Percentiles rank a stretch among this genome's conserved stretches.
phyloP scores from a whole-genome alignment of 1,140 invertebrate genomes.

The Papilio glaucus region DNA sequence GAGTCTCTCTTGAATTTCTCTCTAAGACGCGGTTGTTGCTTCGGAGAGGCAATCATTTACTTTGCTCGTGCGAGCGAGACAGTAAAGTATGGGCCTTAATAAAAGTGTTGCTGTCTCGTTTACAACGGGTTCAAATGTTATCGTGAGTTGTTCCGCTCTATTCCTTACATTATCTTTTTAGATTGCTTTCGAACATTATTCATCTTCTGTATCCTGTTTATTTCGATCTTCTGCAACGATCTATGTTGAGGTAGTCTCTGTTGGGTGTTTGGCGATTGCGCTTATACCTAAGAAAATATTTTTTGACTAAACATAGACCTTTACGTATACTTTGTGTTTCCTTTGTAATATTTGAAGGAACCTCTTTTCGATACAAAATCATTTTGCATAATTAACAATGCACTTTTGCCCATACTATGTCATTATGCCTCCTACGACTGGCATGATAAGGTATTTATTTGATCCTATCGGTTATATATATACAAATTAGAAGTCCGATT shows the following conservation, averaged over 20 bases:
- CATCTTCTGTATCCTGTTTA: slow-evolving; percentile 10
- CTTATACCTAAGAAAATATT: too few relatives aligned
- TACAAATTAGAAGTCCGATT: too few relatives aligned
- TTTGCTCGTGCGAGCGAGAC: slow-evolving; percentile 52
- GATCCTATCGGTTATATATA: too few relatives aligned
- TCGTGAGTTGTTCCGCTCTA: slow-evolving; percentile 26
- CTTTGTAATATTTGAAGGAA: too few relatives aligned
- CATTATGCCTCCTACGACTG: too few relatives aligned
- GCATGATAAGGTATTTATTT: too few relatives aligned
- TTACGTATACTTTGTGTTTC: too few relatives aligned
- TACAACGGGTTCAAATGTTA: slow-evolving; percentile 43
- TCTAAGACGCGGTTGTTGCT: slow-evolving; percentile 42
- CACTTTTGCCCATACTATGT: too few relatives aligned
- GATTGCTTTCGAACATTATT: slow-evolving; percentile 14
- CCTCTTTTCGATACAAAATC: too few relatives aligned
- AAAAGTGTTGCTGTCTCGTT: slow-evolving; percentile 53
- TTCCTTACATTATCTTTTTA: slow-evolving; percentile 28
- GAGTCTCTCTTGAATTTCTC: slow-evolving; percentile 45
- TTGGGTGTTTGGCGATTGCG: neutral
- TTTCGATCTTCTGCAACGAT: neutral
- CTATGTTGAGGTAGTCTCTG: neutral
- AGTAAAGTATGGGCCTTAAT: slow-evolving; percentile 51
- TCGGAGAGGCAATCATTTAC: slow-evolving; percentile 53
- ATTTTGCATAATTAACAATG: too few relatives aligned
- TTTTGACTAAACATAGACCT: too few relatives aligned